phyloP scores from a whole-genome alignment of 2,113 vertebrate species.

The Forbesichthys papilliferus region DNA sequence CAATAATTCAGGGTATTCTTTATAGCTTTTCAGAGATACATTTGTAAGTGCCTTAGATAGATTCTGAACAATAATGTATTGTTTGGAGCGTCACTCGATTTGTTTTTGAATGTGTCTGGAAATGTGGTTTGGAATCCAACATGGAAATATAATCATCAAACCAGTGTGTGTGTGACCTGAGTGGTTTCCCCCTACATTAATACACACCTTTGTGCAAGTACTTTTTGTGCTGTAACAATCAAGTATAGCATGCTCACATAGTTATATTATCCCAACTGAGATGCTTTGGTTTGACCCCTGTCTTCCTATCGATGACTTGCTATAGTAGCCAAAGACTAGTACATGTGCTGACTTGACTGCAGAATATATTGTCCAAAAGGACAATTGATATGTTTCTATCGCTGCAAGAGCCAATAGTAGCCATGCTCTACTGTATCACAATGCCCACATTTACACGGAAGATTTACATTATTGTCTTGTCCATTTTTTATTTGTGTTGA shows the following conservation, averaged over 20 bases:
- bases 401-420: not conserved
- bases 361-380: conserved; percentile 13
- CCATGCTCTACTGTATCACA: not conserved
- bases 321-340: not conserved
- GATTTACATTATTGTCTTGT: no score
- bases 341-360: not conserved
- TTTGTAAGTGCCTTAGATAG: not conserved
- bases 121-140: no score
- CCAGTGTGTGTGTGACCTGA: no score
- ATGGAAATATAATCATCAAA: no score
- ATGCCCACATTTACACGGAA: not conserved
- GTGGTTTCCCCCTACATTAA: no score
- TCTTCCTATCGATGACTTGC: not conserved
- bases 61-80: no score
- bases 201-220: not conserved
- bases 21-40: not conserved
- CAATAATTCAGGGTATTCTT: not conserved
- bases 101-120: no score
- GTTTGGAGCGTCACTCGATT: no score
- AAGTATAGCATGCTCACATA: not conserved
- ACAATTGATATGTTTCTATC: conserved; percentile 7
- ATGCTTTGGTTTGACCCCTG: not conserved
- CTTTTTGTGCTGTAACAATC: not conserved
- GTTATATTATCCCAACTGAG: not conserved
- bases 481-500: no score